Evolutionary conservation across 2,888 invertebrate species (phyloP), one percentile per base, ranked within the genome.

Genomic region (Lagria hirta): DNA sequence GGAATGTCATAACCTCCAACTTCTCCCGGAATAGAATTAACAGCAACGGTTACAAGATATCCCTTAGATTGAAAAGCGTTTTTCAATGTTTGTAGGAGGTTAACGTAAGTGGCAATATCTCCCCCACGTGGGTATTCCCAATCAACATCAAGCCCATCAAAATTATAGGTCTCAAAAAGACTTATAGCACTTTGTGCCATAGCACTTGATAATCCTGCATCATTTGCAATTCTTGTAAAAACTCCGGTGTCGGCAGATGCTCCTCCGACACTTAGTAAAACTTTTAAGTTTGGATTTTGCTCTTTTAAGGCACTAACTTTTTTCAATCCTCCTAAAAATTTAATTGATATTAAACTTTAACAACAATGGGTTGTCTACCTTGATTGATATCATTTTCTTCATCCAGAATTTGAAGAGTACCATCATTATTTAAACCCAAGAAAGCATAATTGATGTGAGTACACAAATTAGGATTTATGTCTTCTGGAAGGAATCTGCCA

Each of bases 401-500:
- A 12, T 47, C 47, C 7, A 43, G 6, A 14, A 43, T 35, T 29
- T 35, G 28, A 4, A 43, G 10, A 15, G 21, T 41, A 10, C 46
- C 46, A 12, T 46, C 41, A 10, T 8, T 2, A 7, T 29, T 46
- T 1, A 46, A 12, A n/a, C 46, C 46, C n/a, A 42, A 15, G n/a
- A 46, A 46, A 1, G 46, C 46, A 16, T 46, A 46, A 11, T 42
- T 42, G 8, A 46, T 27, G 29, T 46, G 46, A 1, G 46, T 46
- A 28, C 46, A 46, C 13, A 46, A 15, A 24, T 36, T 24, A 2
- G 41, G 30, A 17, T 41, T 77, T 26, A 88, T 81, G 41, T 84
- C 52, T 5, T 75, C 73, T 0, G 86, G 78, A 7, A 79, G 75
- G 55, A 82, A 86, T 61, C 81, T 76, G 0, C 86, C 87, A 21